A percentile compares a stretch with the other conserved stretches of the same genome.
These are phyloP conservation scores for Acanthornis magna DNA, from an alignment of 2,797 vertebrate genomes.

Conservation along the genomic window DNA sequence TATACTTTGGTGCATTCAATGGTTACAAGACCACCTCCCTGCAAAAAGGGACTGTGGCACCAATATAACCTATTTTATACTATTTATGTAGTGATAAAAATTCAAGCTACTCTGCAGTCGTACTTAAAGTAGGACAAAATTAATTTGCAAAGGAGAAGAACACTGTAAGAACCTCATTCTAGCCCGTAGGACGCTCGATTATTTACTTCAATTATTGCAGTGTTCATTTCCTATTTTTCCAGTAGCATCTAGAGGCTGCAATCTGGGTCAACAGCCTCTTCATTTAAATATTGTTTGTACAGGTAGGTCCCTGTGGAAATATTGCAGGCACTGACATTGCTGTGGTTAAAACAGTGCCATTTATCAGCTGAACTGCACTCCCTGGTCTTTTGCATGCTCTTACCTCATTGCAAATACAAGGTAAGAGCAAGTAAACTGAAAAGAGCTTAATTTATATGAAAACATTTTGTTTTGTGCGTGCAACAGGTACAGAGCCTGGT, in stretches of 20 bases:
- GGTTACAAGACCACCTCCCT: background rate
- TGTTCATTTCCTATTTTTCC: background rate
- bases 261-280: background rate
- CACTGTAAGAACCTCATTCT: background rate
- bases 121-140: background rate
- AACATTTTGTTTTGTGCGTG: accelerated
- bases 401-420: background rate
- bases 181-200: background rate
- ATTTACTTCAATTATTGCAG: background rate
- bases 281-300: background rate
- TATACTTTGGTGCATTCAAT: background rate
- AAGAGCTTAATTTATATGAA: background rate
- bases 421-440: background rate
- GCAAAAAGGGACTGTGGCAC: background rate
- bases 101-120: accelerated
- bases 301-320: background rate
- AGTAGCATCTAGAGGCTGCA: background rate
- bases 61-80: background rate
- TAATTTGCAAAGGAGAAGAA: background rate
- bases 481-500: background rate
- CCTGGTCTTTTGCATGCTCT: background rate
- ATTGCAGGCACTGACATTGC: background rate
- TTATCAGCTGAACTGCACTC: background rate
- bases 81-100: background rate
- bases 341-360: background rate